Percentiles rank a stretch among this genome's conserved stretches.
These are phyloP conservation scores for Garra rufa DNA, from an alignment of 2,113 vertebrate genomes.

Conservation along the genomic window DNA sequence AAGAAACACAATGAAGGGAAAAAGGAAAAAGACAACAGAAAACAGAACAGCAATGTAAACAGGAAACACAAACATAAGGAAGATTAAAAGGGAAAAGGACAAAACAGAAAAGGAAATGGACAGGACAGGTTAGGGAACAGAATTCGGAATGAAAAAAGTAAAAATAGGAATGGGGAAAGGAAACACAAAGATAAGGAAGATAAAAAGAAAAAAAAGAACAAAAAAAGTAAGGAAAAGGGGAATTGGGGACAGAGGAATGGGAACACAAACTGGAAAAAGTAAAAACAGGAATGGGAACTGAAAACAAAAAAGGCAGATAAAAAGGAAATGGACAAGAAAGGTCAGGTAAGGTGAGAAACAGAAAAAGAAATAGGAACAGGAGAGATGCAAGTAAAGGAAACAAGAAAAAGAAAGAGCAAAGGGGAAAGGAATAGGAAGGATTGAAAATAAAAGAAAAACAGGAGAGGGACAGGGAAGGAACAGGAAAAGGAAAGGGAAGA, in stretches of 20 bases:
- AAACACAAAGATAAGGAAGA: neutral
- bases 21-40: neutral
- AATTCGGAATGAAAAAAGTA: neutral
- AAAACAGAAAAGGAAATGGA: neutral
- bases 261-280: too few species aligned
- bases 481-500: constrained; percentile 1
- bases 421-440: neutral
- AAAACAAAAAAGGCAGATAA: too few species aligned
- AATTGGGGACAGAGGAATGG: too few species aligned
- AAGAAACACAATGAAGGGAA: neutral
- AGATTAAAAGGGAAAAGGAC: neutral
- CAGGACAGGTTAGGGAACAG: neutral
- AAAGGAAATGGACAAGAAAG: neutral
- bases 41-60: neutral
- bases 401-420: neutral
- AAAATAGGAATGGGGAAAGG: neutral
- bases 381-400: neutral
- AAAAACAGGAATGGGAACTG: too few species aligned
- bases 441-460: neutral
- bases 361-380: neutral
- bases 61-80: neutral
- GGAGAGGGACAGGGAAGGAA: neutral
- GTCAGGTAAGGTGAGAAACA: neutral
- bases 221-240: too few species aligned
- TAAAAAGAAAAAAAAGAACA: too few species aligned